A percentile compares a stretch with the other conserved stretches of the same genome.
These are phyloP conservation scores for Eupithecia dodoneata DNA, from an alignment of 2,888 invertebrate species.

Conservation along the genomic window DNA sequence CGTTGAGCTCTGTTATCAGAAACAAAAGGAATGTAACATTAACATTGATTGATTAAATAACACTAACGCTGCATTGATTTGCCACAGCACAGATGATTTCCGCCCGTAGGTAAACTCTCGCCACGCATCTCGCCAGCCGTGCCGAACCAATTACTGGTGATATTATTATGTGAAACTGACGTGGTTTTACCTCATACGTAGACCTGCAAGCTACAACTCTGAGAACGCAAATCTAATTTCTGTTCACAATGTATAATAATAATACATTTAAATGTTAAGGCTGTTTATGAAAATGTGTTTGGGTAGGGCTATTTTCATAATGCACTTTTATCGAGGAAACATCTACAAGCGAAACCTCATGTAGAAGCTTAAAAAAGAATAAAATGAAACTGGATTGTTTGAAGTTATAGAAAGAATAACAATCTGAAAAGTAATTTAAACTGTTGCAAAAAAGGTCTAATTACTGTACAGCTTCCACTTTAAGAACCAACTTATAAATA, in stretches of 20 bases:
- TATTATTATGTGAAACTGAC: neutral
- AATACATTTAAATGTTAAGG: neutral
- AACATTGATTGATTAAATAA: neutral
- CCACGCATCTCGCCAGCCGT: neutral
- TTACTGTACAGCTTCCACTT: no score
- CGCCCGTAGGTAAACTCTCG: neutral
- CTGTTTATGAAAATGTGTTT: neutral
- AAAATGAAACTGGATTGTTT: neutral
- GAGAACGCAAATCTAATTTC: neutral
- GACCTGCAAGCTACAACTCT: neutral
- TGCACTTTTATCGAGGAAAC: neutral
- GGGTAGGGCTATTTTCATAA: neutral
- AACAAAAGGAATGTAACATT: neutral
- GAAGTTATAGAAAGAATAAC: neutral
- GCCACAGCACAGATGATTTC: neutral
- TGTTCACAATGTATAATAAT: neutral
- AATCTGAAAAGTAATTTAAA: no score
- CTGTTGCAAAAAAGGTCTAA: no score
- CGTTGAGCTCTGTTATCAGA: neutral
- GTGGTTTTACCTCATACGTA: neutral
- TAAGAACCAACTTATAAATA: no score
- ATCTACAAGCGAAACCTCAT: no score
- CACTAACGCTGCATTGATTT: neutral
- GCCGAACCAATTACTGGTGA: constrained; percentile 7
- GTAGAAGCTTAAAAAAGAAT: neutral